phyloP scores from a whole-genome alignment of 1,140 invertebrate species.

The Caenorhabditis inopinata region DNA sequence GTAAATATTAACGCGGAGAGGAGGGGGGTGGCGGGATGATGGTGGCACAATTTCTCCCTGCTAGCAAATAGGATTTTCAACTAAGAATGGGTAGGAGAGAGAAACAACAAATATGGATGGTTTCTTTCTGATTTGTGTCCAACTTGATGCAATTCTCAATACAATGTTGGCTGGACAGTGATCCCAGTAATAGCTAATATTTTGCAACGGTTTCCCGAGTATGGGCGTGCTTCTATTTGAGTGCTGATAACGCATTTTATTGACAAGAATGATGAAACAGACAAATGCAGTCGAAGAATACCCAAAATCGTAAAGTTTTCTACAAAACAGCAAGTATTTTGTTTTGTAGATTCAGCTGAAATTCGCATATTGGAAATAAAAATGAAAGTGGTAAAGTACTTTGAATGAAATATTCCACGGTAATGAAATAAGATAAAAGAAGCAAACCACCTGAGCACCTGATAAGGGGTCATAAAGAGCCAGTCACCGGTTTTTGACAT shows the following conservation, averaged over 20 bases:
- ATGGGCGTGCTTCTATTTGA: constrained; percentile 3
- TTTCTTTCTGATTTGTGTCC: constrained; percentile 16
- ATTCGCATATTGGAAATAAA: not conserved
- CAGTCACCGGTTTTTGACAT: not conserved
- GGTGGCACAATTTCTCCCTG: not conserved
- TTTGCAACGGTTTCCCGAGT: constrained; percentile 19
- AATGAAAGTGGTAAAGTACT: too few species aligned
- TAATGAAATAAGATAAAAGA: too few species aligned
- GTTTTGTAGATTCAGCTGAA: not conserved
- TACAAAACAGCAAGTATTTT: not conserved
- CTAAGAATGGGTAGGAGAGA: not conserved
- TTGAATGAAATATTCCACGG: too few species aligned
- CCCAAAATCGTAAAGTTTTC: constrained; percentile 14
- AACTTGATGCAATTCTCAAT: not conserved
- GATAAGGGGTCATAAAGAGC: too few species aligned
- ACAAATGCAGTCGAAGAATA: not conserved
- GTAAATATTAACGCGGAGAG: constrained; percentile 1
- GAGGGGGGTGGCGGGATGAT: not conserved
- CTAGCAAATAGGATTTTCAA: constrained; percentile 12
- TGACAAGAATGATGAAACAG: constrained; percentile 29
- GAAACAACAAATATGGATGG: not conserved
- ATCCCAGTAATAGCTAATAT: not conserved
- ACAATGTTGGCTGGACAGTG: not conserved
- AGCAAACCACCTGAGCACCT: too few species aligned
- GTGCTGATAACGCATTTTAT: constrained; percentile 26